phyloP scores from a whole-genome alignment of 2,888 invertebrate species.

The Zele albiditarsus region DNA sequence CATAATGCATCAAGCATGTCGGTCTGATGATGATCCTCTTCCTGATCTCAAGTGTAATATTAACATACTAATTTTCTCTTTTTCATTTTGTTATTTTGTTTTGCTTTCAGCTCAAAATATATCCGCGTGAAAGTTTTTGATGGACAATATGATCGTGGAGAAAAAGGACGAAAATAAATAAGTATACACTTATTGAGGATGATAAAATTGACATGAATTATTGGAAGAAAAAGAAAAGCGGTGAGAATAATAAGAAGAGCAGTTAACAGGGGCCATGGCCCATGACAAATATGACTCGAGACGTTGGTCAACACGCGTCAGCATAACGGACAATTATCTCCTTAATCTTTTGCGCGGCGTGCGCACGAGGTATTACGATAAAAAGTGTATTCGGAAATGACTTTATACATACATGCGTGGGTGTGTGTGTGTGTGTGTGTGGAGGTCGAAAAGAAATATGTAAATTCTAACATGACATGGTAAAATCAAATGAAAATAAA shows the following conservation, averaged over 20 bases:
- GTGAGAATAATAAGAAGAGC: constrained; percentile 44
- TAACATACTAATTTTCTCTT: background rate
- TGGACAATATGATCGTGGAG: background rate
- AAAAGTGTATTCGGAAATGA: constrained; percentile 11
- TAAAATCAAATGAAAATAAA: background rate
- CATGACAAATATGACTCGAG: constrained; percentile 60
- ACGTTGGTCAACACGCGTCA: constrained; percentile 47
- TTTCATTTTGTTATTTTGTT: background rate
- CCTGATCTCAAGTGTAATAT: background rate
- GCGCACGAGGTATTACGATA: constrained; percentile 14
- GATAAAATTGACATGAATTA: constrained; percentile 17
- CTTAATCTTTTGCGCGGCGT: constrained; percentile 51
- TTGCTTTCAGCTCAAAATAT: background rate
- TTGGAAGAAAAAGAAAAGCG: constrained; percentile 4
- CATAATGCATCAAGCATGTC: constrained; percentile 25
- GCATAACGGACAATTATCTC: constrained; percentile 56
- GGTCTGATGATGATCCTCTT: background rate
- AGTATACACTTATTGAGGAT: background rate
- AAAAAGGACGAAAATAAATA: background rate
- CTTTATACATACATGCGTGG: constrained; percentile 1
- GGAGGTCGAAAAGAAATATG: constrained; percentile 3
- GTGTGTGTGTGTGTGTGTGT: constrained; percentile 9
- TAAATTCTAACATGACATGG: constrained; percentile 5
- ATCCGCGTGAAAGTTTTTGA: background rate
- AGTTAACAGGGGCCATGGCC: constrained; percentile 64